Conservation (phyloP, 2,797 vertebrate genomes). For the Typhlichthys eigenmanni region DNA sequence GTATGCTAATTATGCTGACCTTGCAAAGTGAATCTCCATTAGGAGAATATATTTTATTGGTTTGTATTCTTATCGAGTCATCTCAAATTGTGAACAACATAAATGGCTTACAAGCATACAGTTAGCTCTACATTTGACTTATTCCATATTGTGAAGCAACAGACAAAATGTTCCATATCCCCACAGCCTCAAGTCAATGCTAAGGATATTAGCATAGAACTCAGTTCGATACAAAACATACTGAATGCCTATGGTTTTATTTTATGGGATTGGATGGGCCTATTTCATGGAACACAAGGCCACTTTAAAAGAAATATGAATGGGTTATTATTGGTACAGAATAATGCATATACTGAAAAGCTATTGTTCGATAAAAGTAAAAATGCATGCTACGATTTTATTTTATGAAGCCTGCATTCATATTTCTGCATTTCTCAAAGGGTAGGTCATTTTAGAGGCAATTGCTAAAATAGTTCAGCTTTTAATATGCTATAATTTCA, state of each 20-base stretch:
- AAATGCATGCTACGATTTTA: too few species aligned
- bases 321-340: background rate
- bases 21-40: constrained; percentile 39
- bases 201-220: constrained; percentile 6
- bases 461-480: background rate
- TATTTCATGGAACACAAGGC: too few species aligned
- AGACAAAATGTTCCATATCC: constrained; percentile 23
- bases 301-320: constrained; percentile 4
- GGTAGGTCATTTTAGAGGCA: background rate
- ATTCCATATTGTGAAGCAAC: constrained; percentile 31
- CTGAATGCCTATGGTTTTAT: constrained; percentile 11
- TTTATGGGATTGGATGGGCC: background rate
- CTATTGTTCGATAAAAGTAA: too few species aligned
- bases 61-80: constrained; percentile 29
- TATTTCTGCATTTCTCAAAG: background rate
- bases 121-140: constrained; percentile 13
- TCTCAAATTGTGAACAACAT: constrained; percentile 34
- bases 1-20: constrained; percentile 11
- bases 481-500: background rate
- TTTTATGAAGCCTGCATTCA: too few species aligned
- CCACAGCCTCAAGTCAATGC: constrained; percentile 16
- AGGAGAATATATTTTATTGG: constrained; percentile 40
- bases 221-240: constrained; percentile 2
- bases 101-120: constrained; percentile 35
- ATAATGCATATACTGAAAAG: too few species aligned